Evolutionary conservation across 2,888 invertebrate genomes (phyloP).

Genomic region (Bombylius major): DNA sequence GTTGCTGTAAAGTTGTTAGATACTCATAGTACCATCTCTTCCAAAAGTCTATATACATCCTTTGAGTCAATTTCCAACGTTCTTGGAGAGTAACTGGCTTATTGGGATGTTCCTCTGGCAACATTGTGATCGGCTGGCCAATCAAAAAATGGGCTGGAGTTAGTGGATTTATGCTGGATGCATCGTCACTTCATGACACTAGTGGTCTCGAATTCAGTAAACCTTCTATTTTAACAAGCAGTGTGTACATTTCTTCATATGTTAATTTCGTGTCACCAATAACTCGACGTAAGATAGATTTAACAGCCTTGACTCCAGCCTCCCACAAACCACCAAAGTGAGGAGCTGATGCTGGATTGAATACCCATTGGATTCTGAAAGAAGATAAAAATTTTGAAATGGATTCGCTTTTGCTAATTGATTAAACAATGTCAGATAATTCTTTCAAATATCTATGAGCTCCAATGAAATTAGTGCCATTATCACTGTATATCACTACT

Average conservation of each 20-base stretch:
- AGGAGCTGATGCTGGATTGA: background rate
- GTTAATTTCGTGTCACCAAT: background rate
- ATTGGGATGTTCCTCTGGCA: background rate
- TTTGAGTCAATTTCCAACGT: no score
- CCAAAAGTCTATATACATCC: no score
- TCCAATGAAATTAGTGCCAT: constrained; percentile 14
- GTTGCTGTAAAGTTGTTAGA: no score
- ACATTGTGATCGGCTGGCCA: background rate
- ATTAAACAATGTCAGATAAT: background rate
- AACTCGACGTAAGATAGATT: background rate
- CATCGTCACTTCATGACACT: background rate
- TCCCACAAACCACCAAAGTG: background rate
- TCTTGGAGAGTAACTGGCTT: no score
- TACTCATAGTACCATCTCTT: no score
- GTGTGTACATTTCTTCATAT: background rate
- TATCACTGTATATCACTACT: constrained; percentile 9
- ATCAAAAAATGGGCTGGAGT: background rate
- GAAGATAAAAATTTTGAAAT: background rate
- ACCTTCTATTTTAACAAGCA: background rate
- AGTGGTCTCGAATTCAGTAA: background rate
- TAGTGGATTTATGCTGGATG: background rate
- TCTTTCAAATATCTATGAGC: constrained; percentile 2
- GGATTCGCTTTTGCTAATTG: background rate
- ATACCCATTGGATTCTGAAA: background rate
- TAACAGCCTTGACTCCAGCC: background rate